Evolutionary conservation across 2,888 invertebrate species (phyloP).

Genomic region (Herminia tarsipennalis): DNA sequence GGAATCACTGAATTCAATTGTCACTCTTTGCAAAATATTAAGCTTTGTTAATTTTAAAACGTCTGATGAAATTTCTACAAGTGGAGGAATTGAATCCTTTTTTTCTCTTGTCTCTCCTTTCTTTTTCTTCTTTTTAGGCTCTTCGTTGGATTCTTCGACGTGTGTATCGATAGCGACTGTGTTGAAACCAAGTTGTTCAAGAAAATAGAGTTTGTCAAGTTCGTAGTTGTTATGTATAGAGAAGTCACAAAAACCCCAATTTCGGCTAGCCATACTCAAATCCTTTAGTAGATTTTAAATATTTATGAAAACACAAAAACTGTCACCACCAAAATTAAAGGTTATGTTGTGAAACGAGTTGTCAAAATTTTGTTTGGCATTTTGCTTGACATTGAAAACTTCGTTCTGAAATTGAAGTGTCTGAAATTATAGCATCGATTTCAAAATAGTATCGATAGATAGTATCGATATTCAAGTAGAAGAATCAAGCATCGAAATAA

Average conservation of each 20-base stretch:
- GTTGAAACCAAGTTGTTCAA: slow-evolving; percentile 87
- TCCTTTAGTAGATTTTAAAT: too few relatives aligned
- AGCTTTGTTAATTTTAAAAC: slow-evolving; percentile 52
- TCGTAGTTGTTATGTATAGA: slow-evolving; percentile 66
- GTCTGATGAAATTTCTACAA: slow-evolving; percentile 74
- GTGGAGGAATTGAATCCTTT: slow-evolving; percentile 86
- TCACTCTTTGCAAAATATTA: slow-evolving; percentile 74
- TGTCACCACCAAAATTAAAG: too few relatives aligned
- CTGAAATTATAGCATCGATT: too few relatives aligned
- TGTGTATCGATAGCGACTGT: slow-evolving; percentile 91
- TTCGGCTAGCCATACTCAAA: slow-evolving; percentile 51
- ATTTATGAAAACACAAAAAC: too few relatives aligned
- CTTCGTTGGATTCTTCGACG: slow-evolving; percentile 86
- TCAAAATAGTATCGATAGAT: too few relatives aligned
- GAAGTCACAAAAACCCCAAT: slow-evolving; percentile 79
- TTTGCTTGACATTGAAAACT: too few relatives aligned
- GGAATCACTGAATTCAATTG: slow-evolving; percentile 78
- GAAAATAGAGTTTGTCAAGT: slow-evolving; percentile 52
- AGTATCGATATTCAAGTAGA: too few relatives aligned
- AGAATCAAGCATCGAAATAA: too few relatives aligned
- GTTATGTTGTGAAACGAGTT: too few relatives aligned
- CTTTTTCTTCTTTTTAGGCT: slow-evolving; percentile 88
- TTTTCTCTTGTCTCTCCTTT: slow-evolving; percentile 84
- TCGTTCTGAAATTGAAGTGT: too few relatives aligned
- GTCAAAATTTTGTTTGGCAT: too few relatives aligned